These are phyloP conservation scores for Elgaria multicarinata DNA, from an alignment of 2,113 vertebrate species.

Conservation along the genomic window DNA sequence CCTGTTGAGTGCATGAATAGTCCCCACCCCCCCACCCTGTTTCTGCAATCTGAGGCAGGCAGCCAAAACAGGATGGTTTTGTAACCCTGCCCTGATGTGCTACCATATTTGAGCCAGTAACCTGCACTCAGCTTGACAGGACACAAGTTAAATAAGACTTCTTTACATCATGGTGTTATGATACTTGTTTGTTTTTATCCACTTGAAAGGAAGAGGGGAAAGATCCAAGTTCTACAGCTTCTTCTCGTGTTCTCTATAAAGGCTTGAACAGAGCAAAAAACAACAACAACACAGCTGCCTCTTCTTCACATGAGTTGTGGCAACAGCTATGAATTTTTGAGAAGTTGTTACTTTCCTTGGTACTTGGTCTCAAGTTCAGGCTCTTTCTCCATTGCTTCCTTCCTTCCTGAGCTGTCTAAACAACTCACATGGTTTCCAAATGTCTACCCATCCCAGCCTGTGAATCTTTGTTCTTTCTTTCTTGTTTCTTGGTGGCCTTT, in stretches of 20 bases:
- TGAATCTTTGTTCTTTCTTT: background rate
- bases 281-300: background rate
- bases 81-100: no score
- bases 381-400: background rate
- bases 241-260: background rate
- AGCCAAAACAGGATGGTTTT: background rate
- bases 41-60: background rate
- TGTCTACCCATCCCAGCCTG: background rate
- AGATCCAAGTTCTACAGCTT: background rate
- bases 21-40: no score
- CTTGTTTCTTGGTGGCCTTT: background rate
- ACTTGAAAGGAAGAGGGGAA: background rate
- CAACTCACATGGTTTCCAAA: constrained; percentile 8
- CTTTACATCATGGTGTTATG: background rate
- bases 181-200: background rate
- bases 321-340: background rate
- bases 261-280: background rate
- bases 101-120: background rate
- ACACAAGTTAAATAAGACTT: background rate
- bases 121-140: background rate
- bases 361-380: background rate
- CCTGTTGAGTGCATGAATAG: background rate
- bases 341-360: background rate
- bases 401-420: background rate
- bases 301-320: background rate